Percentiles rank a stretch among this genome's conserved stretches.
Evolutionary conservation across 2,113 vertebrate genomes (phyloP).

Genomic region (Galeopterus variegatus): DNA sequence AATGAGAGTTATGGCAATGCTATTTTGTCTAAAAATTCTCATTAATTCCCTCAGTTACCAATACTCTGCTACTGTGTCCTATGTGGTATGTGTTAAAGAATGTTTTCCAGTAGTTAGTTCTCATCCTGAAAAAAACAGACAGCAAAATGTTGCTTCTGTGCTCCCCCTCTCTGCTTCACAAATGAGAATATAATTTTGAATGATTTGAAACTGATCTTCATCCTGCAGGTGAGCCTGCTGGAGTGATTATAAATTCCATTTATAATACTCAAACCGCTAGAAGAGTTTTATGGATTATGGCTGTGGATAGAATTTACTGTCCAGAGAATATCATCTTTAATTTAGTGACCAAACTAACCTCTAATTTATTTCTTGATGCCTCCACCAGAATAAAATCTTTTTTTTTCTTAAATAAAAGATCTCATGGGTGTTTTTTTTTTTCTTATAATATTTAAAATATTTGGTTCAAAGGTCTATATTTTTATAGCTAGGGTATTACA

Average conservation of each 20-base stretch:
- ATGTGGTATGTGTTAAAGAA: slow-evolving; percentile 3
- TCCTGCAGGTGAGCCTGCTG: slow-evolving; percentile 71
- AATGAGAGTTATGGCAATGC: slow-evolving; percentile 77
- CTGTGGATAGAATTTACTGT: slow-evolving; percentile 60
- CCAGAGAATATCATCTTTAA: slow-evolving; percentile 69
- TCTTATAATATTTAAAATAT: slow-evolving; percentile 65
- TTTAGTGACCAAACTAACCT: slow-evolving; percentile 56
- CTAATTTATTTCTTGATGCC: slow-evolving; percentile 67
- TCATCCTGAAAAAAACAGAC: slow-evolving; percentile 6
- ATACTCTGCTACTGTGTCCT: background rate
- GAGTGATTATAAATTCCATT: slow-evolving; percentile 74
- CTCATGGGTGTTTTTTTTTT: background rate
- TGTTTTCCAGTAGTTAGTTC: slow-evolving; percentile 25
- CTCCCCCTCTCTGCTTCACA: background rate
- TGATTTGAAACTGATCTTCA: slow-evolving; percentile 70
- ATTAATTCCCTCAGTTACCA: slow-evolving; percentile 80
- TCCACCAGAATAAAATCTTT: slow-evolving; percentile 2
- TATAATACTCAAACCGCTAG: slow-evolving; percentile 57
- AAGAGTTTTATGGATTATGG: slow-evolving; percentile 59
- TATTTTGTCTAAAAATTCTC: slow-evolving; percentile 72
- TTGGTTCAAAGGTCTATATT: slow-evolving; percentile 70
- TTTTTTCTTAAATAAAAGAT: slow-evolving; percentile 20
- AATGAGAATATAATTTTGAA: slow-evolving; percentile 57
- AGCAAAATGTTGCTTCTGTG: background rate
- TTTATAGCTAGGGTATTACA: slow-evolving; percentile 37